Evolutionary conservation across 2,888 invertebrate species (phyloP).

Genomic region (Drosophila multiciliata): DNA sequence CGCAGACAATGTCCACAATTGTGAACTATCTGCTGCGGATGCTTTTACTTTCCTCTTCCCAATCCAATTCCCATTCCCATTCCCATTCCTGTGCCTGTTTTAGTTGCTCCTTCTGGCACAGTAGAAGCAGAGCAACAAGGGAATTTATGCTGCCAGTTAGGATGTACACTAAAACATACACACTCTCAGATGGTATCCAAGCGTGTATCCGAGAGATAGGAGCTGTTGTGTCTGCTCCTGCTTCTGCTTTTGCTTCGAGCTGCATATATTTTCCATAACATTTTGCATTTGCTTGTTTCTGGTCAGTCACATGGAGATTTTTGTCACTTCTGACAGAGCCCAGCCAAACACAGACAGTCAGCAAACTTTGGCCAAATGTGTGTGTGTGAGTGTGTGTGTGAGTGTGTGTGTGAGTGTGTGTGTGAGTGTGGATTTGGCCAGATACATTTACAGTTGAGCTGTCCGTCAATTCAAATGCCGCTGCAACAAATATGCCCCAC

Average conservation of each 20-base stretch:
- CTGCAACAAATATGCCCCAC: slow-evolving; percentile 47
- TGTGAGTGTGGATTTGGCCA: slow-evolving; percentile 19
- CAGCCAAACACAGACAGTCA: neutral
- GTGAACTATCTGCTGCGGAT: neutral
- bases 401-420: neutral
- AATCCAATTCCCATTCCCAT: neutral
- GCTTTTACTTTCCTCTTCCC: neutral
- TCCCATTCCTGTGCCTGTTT: no score
- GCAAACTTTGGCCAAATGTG: slow-evolving; percentile 18
- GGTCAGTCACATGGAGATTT: slow-evolving; percentile 54
- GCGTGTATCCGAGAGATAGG: slow-evolving; percentile 56
- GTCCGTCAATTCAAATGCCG: slow-evolving; percentile 56
- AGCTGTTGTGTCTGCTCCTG: slow-evolving; percentile 17
- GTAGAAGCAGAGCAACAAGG: slow-evolving; percentile 10
- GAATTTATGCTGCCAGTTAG: slow-evolving; percentile 33
- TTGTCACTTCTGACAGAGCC: slow-evolving; percentile 41
- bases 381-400: neutral
- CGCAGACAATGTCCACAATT: slow-evolving; percentile 21
- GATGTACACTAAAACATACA: slow-evolving; percentile 9
- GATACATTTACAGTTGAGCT: slow-evolving; percentile 55
- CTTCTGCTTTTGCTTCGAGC: slow-evolving; percentile 2
- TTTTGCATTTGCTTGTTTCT: slow-evolving; percentile 61
- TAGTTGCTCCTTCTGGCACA: neutral
- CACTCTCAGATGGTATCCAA: slow-evolving; percentile 36
- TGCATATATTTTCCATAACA: slow-evolving; percentile 38